Percentiles rank a stretch among this genome's conserved stretches.
Evolutionary conservation across 2,888 invertebrate genomes (phyloP).

Genomic region (Dione juno): DNA sequence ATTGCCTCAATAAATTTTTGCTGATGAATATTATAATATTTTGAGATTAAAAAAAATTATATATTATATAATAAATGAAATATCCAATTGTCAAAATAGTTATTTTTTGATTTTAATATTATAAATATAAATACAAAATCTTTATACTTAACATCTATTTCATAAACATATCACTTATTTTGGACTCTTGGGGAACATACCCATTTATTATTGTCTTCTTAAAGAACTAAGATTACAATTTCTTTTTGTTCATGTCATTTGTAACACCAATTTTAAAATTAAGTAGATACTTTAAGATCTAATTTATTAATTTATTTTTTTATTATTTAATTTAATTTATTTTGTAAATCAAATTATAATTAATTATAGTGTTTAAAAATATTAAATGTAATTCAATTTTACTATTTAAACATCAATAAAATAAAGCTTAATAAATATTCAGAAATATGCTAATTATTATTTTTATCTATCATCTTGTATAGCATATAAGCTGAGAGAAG

Average conservation of each 20-base stretch:
- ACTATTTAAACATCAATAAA: slow-evolving; percentile 28
- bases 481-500: no score
- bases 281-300: background rate
- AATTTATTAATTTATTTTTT: background rate
- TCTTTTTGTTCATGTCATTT: background rate
- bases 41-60: no score
- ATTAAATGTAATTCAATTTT: slow-evolving; percentile 10
- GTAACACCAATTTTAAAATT: slow-evolving; percentile 21
- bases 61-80: no score
- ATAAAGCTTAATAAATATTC: slow-evolving; percentile 27
- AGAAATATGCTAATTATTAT: slow-evolving; percentile 1
- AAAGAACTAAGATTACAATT: background rate
- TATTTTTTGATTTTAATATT: no score
- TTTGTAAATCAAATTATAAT: no score
- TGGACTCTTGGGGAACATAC: background rate
- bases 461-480: background rate
- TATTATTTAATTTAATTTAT: background rate
- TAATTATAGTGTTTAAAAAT: background rate
- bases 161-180: slow-evolving; percentile 6
- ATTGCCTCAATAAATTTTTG: no score
- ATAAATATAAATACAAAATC: background rate
- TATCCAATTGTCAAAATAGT: no score
- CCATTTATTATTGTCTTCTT: background rate
- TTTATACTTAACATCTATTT: background rate
- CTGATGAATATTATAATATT: no score